A percentile compares a stretch with the other conserved stretches of the same genome.
Evolutionary conservation across 1,140 invertebrate genomes (phyloP).

Genomic region (Batillaria attramentaria): DNA sequence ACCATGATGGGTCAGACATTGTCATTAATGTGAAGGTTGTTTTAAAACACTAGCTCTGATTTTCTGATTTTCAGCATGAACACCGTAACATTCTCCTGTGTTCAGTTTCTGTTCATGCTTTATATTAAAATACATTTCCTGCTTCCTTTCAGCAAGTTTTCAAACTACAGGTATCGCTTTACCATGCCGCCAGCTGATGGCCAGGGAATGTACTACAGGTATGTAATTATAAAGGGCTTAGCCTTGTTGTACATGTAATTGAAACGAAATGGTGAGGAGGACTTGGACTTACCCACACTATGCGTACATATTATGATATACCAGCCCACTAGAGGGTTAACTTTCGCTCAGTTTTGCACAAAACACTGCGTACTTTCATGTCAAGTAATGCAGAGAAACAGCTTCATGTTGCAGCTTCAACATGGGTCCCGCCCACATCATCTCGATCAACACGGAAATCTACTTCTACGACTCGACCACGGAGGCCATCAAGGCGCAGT

Average conservation of each 20-base stretch:
- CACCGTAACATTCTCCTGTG: no score
- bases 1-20: no score
- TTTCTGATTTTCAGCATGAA: no score
- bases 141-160: conserved; percentile 84
- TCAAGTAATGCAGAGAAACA: not conserved
- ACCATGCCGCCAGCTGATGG: conserved; percentile 87
- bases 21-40: no score
- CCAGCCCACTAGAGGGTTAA: not conserved
- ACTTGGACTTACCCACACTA: conserved; percentile 38
- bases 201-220: conserved; percentile 86
- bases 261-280: not conserved
- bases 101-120: not conserved
- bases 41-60: no score
- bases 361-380: not conserved
- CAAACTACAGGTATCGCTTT: conserved; percentile 88
- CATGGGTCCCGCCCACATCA: conserved; percentile 64
- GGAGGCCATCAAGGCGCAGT: conserved; percentile 45
- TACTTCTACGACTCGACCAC: conserved; percentile 49
- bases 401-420: conserved; percentile 61
- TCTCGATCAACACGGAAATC: conserved; percentile 56
- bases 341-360: not conserved
- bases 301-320: not conserved
- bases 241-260: not conserved
- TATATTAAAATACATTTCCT: no score
- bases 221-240: not conserved